Evolutionary conservation across 2,797 vertebrate species (phyloP).

Genomic region (Catostomus latipinnis): DNA sequence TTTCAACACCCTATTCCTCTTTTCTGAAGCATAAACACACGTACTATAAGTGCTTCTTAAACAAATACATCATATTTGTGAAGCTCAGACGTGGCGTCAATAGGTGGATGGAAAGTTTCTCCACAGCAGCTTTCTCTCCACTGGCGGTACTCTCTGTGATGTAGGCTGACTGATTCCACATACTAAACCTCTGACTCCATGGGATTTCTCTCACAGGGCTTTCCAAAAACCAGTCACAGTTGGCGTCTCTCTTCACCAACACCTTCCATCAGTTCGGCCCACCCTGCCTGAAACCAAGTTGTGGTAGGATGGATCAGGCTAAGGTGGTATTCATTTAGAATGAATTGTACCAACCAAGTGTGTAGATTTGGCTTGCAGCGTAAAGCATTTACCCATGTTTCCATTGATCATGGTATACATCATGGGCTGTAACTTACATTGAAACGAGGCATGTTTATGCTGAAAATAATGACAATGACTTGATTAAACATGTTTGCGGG

Average conservation of each 20-base stretch:
- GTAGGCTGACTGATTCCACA: constrained; percentile 51
- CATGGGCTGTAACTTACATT: no score
- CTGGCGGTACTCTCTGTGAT: constrained; percentile 34
- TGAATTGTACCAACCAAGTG: no score
- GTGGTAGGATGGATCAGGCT: neutral
- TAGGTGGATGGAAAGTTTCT: constrained; percentile 37
- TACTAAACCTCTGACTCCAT: constrained; percentile 27
- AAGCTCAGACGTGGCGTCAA: constrained; percentile 17
- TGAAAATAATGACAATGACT: no score
- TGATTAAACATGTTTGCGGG: no score
- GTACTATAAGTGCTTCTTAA: constrained; percentile 24
- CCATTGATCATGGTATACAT: no score
- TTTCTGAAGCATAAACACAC: constrained; percentile 22
- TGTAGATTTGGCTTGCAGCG: no score
- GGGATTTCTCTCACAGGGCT: constrained; percentile 41
- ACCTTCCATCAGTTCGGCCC: constrained; percentile 48
- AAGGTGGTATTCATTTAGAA: no score
- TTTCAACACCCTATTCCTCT: constrained; percentile 29
- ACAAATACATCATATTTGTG: constrained; percentile 28
- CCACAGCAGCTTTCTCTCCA: constrained; percentile 15
- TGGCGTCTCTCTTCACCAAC: constrained; percentile 33
- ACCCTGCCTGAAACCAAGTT: constrained; percentile 40
- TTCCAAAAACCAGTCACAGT: constrained; percentile 22
- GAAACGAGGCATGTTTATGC: no score
- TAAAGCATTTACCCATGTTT: no score